A percentile compares a stretch with the other conserved stretches of the same genome.
Conservation (phyloP, 92 coral and sea anemone genomes). For the Parazoanthus darwini region DNA sequence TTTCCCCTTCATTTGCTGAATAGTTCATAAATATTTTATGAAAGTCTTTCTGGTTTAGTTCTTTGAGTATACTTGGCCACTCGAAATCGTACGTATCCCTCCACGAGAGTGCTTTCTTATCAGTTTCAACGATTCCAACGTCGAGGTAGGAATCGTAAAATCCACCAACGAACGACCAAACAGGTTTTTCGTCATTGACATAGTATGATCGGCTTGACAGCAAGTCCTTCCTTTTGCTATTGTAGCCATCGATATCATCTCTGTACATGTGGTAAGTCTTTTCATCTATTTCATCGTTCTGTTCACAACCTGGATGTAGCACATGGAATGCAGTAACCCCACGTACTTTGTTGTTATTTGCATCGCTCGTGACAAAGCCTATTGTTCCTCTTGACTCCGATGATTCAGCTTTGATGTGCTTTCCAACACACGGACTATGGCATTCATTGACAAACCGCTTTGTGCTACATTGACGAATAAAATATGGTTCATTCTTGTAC, state of each 20-base stretch:
- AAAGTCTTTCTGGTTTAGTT: background rate
- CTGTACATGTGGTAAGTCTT: background rate
- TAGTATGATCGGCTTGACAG: background rate
- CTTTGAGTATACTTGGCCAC: background rate
- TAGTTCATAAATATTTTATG: background rate
- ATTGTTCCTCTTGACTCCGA: background rate
- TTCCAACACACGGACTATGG: background rate
- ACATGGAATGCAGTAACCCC: conserved; percentile 1
- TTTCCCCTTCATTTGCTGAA: background rate
- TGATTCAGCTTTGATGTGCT: background rate
- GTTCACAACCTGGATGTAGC: background rate
- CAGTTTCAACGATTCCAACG: background rate
- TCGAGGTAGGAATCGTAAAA: background rate
- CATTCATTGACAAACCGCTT: background rate
- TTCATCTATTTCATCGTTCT: background rate
- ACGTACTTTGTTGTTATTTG: background rate
- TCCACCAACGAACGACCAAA: background rate
- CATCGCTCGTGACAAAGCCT: background rate
- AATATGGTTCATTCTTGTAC: conserved; percentile 1
- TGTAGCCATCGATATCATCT: background rate
- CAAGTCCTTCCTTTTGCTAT: background rate
- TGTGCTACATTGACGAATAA: background rate
- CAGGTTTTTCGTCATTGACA: background rate
- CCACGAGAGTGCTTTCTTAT: background rate
- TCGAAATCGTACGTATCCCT: background rate